Base-by-base conservation (phyloP, 2,113 vertebrate species). In the Phalacrocorax aristotelis region DNA sequence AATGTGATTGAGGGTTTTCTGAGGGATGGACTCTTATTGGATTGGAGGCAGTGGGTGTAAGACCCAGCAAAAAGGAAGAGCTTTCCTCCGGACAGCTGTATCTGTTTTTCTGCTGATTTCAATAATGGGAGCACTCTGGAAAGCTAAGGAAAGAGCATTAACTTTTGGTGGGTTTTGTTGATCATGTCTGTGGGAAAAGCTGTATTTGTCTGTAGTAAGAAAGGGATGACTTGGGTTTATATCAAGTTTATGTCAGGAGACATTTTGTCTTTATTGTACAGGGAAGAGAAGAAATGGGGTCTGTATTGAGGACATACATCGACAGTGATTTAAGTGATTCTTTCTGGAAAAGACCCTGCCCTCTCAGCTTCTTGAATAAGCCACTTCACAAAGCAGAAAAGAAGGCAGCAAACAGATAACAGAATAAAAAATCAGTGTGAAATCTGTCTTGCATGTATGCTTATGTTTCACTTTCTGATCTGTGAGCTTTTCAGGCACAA, bases 401-500 rank as follows among this genome's bases (percentile, higher is more conserved):
- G 51, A 77, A 90, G 87, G 75, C 91, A 93, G 64, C 32, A 68
- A 83, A 87, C 18, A 74, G 42, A 80, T 71, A 93, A 83, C 46
- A 70, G 29, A 91, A 79, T 44, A 87, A 61, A 77, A 95, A 93
- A 70, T 94, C 87, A 91, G 55, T 29, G 65, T 91, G 87, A 85
- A 85, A 94, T 95, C 91, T 95, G 75, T 83, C 93, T 97, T 94
- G 75, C 18, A 14, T 93, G 25, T 55, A 87, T 87, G 89, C 89
- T 95, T 96, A 91, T 91, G 87, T 95, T 95, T 95, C 5, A 0
- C 87, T 95, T 93, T 71, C 66, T 81, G 91, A 95, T 95, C 91
- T 86, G 81, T 66, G 84, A 96, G 79, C 55, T 91, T 96, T 95
- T 95, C 78, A 93, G 75, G 84, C 95, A 93, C 90, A 95, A 93